Conservation (phyloP, 2,113 vertebrate species). For the Cynoglossus semilaevis region DNA sequence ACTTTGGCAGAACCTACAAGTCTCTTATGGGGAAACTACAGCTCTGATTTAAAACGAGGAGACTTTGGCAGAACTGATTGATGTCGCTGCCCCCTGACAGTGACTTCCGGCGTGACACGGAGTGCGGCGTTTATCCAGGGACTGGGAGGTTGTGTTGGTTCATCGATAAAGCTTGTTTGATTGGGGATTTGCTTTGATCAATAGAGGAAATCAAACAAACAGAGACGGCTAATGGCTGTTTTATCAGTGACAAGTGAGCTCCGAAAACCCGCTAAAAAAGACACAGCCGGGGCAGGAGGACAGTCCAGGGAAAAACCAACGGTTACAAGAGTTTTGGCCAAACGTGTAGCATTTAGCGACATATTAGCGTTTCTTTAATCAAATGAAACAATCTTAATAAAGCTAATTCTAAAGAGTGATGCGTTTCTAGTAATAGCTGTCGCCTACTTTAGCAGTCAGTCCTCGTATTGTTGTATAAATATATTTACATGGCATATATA, state of each 20-base stretch:
- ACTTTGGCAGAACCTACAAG: conserved; percentile 11
- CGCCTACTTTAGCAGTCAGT: too few species aligned
- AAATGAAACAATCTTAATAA: too few species aligned
- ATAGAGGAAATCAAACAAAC: conserved; percentile 70
- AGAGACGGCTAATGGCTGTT: conserved; percentile 61
- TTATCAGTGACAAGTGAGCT: conserved; percentile 61
- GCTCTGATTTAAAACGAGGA: conserved; percentile 10
- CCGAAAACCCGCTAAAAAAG: conserved; percentile 44
- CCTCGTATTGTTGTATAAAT: too few species aligned
- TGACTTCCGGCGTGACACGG: background rate
- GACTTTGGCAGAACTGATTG: conserved; percentile 26
- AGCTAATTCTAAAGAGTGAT: too few species aligned
- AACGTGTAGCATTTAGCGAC: too few species aligned
- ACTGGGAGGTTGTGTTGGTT: conserved; percentile 39
- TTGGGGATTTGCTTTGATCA: conserved; percentile 66
- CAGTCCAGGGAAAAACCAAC: background rate
- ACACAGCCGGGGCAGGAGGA: background rate
- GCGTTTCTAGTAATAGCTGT: too few species aligned
- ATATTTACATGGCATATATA: too few species aligned
- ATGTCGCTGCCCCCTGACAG: background rate
- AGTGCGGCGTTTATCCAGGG: conserved; percentile 54
- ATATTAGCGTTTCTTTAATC: too few species aligned
- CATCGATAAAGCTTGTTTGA: conserved; percentile 72
- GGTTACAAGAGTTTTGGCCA: background rate
- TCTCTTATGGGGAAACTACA: conserved; percentile 31